These are phyloP conservation scores for Macquaria australasica DNA, from an alignment of 2,113 vertebrate genomes.

Conservation along the genomic window DNA sequence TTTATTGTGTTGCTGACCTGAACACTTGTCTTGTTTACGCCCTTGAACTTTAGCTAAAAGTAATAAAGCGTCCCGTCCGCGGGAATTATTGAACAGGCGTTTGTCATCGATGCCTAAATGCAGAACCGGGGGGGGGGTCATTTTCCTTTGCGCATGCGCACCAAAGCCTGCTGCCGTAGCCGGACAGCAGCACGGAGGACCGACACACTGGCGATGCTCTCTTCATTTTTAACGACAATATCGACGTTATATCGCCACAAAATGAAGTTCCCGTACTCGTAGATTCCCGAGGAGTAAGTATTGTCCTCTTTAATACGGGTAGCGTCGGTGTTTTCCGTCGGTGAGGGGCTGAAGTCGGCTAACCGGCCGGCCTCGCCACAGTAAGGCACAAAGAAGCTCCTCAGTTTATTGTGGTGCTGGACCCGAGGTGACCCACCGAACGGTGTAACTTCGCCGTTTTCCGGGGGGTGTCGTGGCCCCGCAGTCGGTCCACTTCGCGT, in stretches of 20 bases:
- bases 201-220: constrained; percentile 55
- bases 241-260: constrained; percentile 45
- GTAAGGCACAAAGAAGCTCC: constrained; percentile 80
- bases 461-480: rapidly evolving
- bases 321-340: background rate
- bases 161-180: constrained; percentile 75
- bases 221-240: constrained; percentile 15
- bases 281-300: constrained; percentile 75
- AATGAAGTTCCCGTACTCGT: constrained; percentile 70
- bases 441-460: background rate
- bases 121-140: constrained; percentile 41
- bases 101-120: constrained; percentile 35
- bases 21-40: background rate
- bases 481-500: background rate
- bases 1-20: background rate
- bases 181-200: constrained; percentile 72
- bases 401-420: constrained; percentile 65
- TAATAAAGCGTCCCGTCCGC: background rate
- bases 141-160: constrained; percentile 70
- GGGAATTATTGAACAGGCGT: constrained; percentile 58
- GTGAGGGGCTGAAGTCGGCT: constrained; percentile 35
- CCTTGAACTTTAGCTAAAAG: too few species aligned
- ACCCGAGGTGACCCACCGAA: constrained; percentile 33
- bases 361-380: constrained; percentile 74
- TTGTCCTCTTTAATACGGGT: rapidly evolving